phyloP scores from a whole-genome alignment of 2,888 invertebrate genomes.

The Onthophagus sagittarius region DNA sequence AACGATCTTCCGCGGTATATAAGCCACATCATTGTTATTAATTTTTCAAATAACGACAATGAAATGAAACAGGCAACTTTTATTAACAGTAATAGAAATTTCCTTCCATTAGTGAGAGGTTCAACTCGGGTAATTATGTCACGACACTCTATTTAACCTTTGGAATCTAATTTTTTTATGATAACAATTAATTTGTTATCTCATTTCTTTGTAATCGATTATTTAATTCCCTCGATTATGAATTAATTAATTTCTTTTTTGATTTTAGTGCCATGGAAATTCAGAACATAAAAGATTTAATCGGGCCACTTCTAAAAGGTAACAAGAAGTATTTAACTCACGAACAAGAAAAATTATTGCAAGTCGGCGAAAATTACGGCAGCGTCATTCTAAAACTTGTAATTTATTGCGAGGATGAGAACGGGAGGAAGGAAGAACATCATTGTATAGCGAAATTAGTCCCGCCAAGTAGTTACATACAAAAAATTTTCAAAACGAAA shows the following conservation, averaged over 20 bases:
- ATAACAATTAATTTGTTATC: not conserved
- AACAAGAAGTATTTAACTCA: conserved; percentile 28
- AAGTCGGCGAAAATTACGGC: conserved; percentile 58
- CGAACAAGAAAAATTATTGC: conserved; percentile 44
- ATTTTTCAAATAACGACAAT: not conserved
- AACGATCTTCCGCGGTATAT: not conserved
- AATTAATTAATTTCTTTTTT: not conserved
- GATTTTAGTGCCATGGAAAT: conserved; percentile 13
- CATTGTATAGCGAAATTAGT: conserved; percentile 52
- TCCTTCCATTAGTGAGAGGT: not conserved
- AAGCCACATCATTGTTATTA: not conserved
- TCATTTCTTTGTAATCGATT: not conserved
- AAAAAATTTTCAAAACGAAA: conserved; percentile 50
- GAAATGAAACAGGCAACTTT: not conserved
- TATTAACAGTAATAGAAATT: not conserved
- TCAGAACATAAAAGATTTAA: conserved; percentile 8
- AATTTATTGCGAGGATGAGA: conserved; percentile 28
- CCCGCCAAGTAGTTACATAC: conserved; percentile 50
- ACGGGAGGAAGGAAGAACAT: conserved; percentile 36
- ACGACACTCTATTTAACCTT: not conserved
- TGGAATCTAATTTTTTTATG: not conserved
- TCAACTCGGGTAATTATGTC: not conserved
- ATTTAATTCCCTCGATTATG: not conserved
- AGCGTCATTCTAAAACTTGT: conserved; percentile 50
- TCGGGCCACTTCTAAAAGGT: conserved; percentile 9